Evolutionary conservation across 2,113 vertebrate species (phyloP).

Genomic region (Scortum barcoo): DNA sequence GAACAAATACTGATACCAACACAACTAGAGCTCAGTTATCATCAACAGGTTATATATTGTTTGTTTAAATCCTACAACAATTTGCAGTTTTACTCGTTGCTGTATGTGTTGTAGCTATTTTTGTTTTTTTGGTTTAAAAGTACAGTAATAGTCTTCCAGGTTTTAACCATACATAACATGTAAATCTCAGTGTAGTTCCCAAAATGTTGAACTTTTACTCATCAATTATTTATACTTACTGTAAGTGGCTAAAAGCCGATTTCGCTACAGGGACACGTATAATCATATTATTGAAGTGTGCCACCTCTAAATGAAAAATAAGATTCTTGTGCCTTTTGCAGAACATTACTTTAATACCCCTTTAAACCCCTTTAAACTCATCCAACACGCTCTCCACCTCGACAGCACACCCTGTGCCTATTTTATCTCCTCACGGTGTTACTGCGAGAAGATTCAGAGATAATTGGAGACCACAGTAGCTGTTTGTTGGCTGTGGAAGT

Average conservation of each 20-base stretch:
- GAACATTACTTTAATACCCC: too few species aligned
- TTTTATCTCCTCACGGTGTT: not conserved
- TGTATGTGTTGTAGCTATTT: not conserved
- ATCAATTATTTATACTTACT: not conserved
- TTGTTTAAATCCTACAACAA: not conserved
- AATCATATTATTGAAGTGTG: not conserved
- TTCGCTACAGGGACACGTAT: too few species aligned
- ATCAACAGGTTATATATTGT: not conserved
- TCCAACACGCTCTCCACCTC: not conserved
- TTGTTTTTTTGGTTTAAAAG: not conserved
- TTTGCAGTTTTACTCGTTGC: not conserved
- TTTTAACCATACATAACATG: not conserved
- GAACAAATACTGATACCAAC: not conserved
- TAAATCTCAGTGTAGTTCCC: not conserved
- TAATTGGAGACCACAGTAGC: slow-evolving; percentile 12
- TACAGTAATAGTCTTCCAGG: not conserved
- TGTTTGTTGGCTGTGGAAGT: slow-evolving; percentile 15
- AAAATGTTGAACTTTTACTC: not conserved
- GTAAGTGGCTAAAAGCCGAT: not conserved
- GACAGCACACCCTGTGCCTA: not conserved
- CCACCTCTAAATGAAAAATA: not conserved
- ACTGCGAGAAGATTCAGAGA: slow-evolving; percentile 9
- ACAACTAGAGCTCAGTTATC: not conserved
- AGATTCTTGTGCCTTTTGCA: not conserved
- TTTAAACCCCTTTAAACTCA: not conserved